A percentile compares a stretch with the other conserved stretches of the same genome.
Conservation (phyloP, 2,797 vertebrate species). For the Heteromormyrus szaboi region DNA sequence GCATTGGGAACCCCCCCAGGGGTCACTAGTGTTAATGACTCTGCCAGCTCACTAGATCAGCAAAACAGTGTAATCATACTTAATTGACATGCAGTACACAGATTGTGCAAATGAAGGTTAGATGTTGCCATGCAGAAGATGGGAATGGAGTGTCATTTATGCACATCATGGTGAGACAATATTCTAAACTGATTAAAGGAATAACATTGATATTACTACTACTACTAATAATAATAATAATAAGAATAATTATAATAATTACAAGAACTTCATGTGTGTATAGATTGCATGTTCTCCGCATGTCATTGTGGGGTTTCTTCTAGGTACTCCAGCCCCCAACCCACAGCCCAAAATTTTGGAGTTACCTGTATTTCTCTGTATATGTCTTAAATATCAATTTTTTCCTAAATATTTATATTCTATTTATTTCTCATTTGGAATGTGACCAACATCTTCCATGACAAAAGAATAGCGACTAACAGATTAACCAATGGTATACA, state of each 20-base stretch:
- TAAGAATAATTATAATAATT: neutral
- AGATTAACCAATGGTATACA: neutral
- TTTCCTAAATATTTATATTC: neutral
- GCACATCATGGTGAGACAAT: neutral
- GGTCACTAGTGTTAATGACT: constrained; percentile 71
- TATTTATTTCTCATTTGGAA: neutral
- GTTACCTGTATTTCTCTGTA: neutral
- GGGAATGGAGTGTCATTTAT: neutral
- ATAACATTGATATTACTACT: neutral
- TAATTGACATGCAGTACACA: constrained; percentile 57
- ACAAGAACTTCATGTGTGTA: neutral
- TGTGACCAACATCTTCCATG: neutral
- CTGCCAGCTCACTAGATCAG: constrained; percentile 60
- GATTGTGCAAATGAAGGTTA: neutral
- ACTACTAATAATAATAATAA: neutral
- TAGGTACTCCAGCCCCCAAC: neutral
- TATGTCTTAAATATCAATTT: neutral
- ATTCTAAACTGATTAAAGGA: neutral
- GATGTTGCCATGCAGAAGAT: neutral
- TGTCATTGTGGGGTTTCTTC: neutral
- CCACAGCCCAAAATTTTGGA: neutral
- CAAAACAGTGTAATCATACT: constrained; percentile 61
- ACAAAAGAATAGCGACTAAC: neutral
- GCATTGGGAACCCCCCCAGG: constrained; percentile 35
- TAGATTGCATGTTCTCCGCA: neutral